Percentiles rank a stretch among this genome's conserved stretches.
Evolutionary conservation across 2,797 vertebrate species (phyloP).

Genomic region (Smutsia gigantea): DNA sequence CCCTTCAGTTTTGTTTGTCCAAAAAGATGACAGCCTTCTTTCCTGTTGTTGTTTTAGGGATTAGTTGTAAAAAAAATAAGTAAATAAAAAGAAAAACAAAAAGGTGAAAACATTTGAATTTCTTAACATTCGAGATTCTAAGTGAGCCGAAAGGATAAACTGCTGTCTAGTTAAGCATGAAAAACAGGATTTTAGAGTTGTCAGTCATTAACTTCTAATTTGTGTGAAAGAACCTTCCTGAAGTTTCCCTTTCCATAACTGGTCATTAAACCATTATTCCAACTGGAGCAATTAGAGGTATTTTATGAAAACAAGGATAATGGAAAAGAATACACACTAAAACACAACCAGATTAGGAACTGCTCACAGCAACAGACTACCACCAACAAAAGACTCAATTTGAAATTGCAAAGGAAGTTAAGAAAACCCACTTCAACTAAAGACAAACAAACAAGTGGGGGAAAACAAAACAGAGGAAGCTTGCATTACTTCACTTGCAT

Average conservation of each 20-base stretch:
- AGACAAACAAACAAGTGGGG: not conserved
- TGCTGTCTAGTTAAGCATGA: not conserved
- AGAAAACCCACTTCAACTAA: not conserved
- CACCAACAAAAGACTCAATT: not conserved
- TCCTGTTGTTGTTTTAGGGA: no score
- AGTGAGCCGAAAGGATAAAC: not conserved
- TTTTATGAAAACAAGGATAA: conserved; percentile 68
- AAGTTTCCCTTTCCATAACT: conserved; percentile 74
- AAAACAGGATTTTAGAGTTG: conserved; percentile 39
- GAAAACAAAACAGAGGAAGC: not conserved
- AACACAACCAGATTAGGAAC: conserved; percentile 28
- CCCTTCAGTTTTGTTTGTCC: conserved; percentile 2
- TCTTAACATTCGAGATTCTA: not conserved
- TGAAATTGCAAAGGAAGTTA: conserved; percentile 23
- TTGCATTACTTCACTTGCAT: not conserved
- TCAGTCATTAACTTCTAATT: conserved; percentile 76
- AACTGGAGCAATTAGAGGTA: conserved; percentile 52
- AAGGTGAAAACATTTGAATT: not conserved
- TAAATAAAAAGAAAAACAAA: not conserved
- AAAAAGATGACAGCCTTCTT: not conserved
- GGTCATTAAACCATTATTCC: conserved; percentile 73
- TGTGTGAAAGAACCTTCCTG: conserved; percentile 69
- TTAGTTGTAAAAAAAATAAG: no score
- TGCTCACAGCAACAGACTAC: no score
- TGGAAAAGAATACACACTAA: not conserved